Conservation (phyloP, 2,113 vertebrate species). For the Xenopus borealis region DNA sequence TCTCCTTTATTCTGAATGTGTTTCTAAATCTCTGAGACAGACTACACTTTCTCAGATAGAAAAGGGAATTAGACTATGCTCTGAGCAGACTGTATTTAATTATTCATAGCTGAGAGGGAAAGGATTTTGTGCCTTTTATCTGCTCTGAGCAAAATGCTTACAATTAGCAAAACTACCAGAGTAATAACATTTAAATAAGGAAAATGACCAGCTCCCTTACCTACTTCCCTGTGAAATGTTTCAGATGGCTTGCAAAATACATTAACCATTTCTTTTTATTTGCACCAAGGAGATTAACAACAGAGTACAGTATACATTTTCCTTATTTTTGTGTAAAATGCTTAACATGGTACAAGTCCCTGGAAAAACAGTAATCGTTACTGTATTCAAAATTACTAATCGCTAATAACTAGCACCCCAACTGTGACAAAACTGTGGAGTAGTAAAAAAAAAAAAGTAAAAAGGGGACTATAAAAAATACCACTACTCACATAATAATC, state of each 20-base stretch:
- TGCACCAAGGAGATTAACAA: neutral
- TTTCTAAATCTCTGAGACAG: conserved; percentile 34
- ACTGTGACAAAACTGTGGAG: no score
- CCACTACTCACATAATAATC: no score
- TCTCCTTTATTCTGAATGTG: conserved; percentile 18
- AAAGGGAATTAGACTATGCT: conserved; percentile 38
- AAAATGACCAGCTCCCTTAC: conserved; percentile 26
- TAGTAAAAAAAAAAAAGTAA: no score
- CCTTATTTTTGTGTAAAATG: no score
- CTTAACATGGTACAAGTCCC: no score
- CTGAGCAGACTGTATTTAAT: conserved; percentile 44
- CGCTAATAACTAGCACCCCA: no score
- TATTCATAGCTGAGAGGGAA: conserved; percentile 44
- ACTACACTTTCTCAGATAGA: conserved; percentile 36
- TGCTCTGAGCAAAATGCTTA: conserved; percentile 32
- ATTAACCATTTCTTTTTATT: conserved; percentile 19
- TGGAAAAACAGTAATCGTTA: no score
- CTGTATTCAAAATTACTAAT: no score
- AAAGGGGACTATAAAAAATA: no score
- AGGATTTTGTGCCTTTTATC: conserved; percentile 41
- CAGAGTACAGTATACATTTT: neutral
- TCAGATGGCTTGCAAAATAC: neutral
- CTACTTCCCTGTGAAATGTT: conserved; percentile 13
- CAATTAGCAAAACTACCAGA: conserved; percentile 41
- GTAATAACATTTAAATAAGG: conserved; percentile 46